Evolutionary conservation across 2,888 invertebrate species (phyloP), one percentile per base, ranked within the genome.

Genomic region (Zele albiditarsus): DNA sequence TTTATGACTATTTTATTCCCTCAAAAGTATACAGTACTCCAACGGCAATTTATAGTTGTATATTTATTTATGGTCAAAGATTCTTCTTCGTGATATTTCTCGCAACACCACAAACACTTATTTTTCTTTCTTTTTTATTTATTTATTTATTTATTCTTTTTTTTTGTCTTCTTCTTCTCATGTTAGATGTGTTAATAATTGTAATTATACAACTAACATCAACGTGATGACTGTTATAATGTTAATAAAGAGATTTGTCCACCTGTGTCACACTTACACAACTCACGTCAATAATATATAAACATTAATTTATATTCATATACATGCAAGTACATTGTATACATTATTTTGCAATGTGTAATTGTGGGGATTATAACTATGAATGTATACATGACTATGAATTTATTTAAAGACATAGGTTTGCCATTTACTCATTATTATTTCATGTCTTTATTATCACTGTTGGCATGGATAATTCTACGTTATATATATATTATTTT

Each of bases 391-490:
- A 23, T 20, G n/a, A n/a, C 4, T 53, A 53, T n/a, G 8, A 53
- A 53, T 53, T 8, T 53, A 53, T 53, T 20, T 20, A 53, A 20
- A 53, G 53, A 53, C 53, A 53, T 53, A 4, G 20, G 20, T 53
- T 53, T 3, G 53, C 20, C 20, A 20, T 53, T 53, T 53, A 53
- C n/a, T 53, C 53, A 53, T 53, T 20, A 53, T 53, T 53, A 53
- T 53, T 53, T 53, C 53, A 53, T 53, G 53, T 53, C 53, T 53
- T 53, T 53, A 53, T 53, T 53, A 53, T 53, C 53, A 53, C 20
- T 20, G 53, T 53, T 53, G 53, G 20, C 53, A 53, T 53, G 20
- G 8, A 53, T 53, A 53, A 53, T 53, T 53, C 23, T 53, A 53
- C 8, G 53, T 53, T 53, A 53, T 20, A 53, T 20, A 53, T 53